Conservation (phyloP, 2,888 invertebrate genomes). For the Euzetes globulus region DNA sequence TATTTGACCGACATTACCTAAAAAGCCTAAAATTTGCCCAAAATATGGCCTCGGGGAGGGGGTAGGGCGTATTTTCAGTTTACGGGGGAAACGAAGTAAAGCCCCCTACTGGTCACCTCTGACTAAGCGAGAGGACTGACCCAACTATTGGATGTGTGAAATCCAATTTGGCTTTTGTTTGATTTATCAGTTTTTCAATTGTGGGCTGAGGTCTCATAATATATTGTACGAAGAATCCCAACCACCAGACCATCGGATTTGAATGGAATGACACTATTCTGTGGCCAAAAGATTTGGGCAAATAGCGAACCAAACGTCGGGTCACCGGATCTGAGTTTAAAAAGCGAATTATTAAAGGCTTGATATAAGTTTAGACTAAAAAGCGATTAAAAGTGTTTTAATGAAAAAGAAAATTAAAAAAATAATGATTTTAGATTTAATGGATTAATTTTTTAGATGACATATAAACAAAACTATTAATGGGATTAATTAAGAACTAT, state of each 20-base stretch:
- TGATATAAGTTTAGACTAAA: not conserved
- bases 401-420: not conserved
- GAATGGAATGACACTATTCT: constrained; percentile 59
- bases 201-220: constrained; percentile 56
- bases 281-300: not conserved
- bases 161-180: constrained; percentile 39
- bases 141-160: constrained; percentile 44
- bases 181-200: constrained; percentile 36
- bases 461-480: too few relatives aligned
- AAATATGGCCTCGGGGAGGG: too few relatives aligned
- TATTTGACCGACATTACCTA: too few relatives aligned
- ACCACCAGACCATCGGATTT: constrained; percentile 95
- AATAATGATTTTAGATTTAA: not conserved
- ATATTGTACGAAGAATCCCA: constrained; percentile 89
- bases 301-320: not conserved
- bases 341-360: not conserved
- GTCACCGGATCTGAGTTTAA: not conserved
- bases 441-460: not conserved
- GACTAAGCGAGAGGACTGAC: too few relatives aligned
- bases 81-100: too few relatives aligned
- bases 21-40: too few relatives aligned
- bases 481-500: too few relatives aligned
- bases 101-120: too few relatives aligned
- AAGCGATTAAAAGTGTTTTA: not conserved
- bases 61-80: too few relatives aligned